phyloP scores from a whole-genome alignment of 2,113 vertebrate genomes.

The Chamaetylas fuelleborni region DNA sequence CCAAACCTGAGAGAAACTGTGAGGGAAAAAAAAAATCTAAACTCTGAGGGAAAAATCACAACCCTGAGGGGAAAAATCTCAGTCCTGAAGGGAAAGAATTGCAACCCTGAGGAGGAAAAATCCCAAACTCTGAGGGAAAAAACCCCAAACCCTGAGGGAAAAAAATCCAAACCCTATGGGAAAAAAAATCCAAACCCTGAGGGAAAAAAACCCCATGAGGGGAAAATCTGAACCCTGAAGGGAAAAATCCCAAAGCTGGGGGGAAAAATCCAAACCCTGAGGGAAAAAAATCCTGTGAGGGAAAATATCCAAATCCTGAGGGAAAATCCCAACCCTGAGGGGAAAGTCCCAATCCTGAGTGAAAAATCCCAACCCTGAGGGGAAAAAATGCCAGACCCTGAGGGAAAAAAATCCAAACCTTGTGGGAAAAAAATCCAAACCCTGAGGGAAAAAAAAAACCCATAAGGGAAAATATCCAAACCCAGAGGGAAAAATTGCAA shows the following conservation, averaged over 20 bases:
- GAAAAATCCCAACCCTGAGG: background rate
- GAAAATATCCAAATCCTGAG: background rate
- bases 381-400: background rate
- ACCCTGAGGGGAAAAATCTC: background rate
- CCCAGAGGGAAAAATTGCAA: background rate
- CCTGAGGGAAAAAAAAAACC: too few species aligned
- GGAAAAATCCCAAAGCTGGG: too few species aligned
- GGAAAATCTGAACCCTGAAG: too few species aligned
- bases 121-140: background rate
- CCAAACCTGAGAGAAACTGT: background rate
- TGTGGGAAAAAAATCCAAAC: background rate
- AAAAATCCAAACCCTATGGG: too few species aligned
- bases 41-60: background rate
- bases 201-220: too few species aligned
- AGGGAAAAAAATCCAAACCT: background rate
- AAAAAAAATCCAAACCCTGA: too few species aligned
- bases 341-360: background rate
- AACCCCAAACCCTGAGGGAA: background rate
- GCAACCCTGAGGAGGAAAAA: background rate
- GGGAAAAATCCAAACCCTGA: too few species aligned
- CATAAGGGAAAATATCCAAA: too few species aligned
- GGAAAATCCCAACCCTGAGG: background rate
- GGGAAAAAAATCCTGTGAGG: background rate
- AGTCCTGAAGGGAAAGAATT: too few species aligned
- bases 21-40: background rate